Evolutionary conservation across 1,140 invertebrate genomes (phyloP).

Genomic region (Drosophila mauritiana): DNA sequence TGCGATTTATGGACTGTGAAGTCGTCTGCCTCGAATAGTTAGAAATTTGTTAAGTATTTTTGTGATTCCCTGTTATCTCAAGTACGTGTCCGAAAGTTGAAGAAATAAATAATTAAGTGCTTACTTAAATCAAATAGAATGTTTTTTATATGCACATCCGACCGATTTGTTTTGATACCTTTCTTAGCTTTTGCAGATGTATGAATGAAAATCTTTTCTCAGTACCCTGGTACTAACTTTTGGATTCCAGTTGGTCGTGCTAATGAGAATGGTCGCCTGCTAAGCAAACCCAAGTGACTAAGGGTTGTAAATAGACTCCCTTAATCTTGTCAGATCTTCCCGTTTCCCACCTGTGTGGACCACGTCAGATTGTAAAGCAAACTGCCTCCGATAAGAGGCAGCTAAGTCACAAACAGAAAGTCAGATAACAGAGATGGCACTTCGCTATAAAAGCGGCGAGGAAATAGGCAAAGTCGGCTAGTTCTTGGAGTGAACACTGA

Average conservation of each 20-base stretch:
- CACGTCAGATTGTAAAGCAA: conserved; percentile 37
- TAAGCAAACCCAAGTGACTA: conserved; percentile 31
- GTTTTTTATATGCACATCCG: neutral
- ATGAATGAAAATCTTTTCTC: conserved; percentile 9
- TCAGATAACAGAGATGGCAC: conserved; percentile 6
- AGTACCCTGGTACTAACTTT: neutral
- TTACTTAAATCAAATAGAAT: conserved; percentile 6
- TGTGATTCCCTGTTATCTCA: conserved; percentile 9
- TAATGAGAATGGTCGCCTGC: neutral
- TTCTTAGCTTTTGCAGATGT: neutral
- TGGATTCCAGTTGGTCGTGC: neutral
- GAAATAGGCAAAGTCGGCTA: neutral
- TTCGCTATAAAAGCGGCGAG: conserved; percentile 36
- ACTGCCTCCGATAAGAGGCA: conserved; percentile 34
- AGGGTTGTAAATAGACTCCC: conserved; percentile 40
- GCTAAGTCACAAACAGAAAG: conserved; percentile 31
- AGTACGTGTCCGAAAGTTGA: conserved; percentile 4
- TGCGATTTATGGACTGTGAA: conserved; percentile 24
- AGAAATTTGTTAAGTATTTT: conserved; percentile 1
- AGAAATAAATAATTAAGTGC: no score
- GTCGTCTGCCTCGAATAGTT: conserved; percentile 9
- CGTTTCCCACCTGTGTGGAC: conserved; percentile 12
- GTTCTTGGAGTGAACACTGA: conserved; percentile 6
- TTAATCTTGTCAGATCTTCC: conserved; percentile 32
- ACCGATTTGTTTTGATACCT: neutral